Evolutionary conservation across 2,888 invertebrate species (phyloP), one percentile per base, ranked within the genome.

Genomic region (Dryomyza anilis): DNA sequence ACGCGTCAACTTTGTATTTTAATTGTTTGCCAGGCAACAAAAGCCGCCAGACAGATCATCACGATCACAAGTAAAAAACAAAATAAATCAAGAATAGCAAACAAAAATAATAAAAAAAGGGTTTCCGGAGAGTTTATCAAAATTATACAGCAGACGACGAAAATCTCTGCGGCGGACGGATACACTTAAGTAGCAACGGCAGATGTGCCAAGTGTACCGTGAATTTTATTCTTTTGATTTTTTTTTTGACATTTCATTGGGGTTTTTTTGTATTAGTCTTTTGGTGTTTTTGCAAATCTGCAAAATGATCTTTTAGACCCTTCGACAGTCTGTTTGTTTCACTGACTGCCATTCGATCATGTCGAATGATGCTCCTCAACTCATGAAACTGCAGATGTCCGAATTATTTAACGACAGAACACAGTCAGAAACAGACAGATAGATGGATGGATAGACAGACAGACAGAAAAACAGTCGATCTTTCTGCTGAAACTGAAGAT

Each of bases 301-400:
- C 39, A 39, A n/a, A 5, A 3, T 39, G 14, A 39, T 39, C n/a
- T 39, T 3, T 39, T 25, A 6, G 21, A n/a, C 50, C 25, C 14
- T 27, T 10, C 50, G 25, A 14, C 23, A 1, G 21, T 55, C 53
- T 7, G 27, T 2, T 27, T n/a, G n/a, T 52, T 8, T 55, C 14
- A 10, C 23, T 19, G 14, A 12, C 23, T n/a, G 23, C 14, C 36
- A 10, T n/a, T 33, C 16, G 16, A 29, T 6, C n/a, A 21, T 30
- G 19, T 19, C 2, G 52, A 53, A 29, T 64, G 52, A 64, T 64
- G 58, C 14, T n/a, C n/a, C 46, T 48, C 52, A 58, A 52, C 57
- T 53, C 23, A 21, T 29, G 33, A 52, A 58, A 52, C 63, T 46
- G 48, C 33, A 33, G 33, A 33, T 33, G 33, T 33, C 33, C 33